Percentiles rank a stretch among this genome's conserved stretches.
These are phyloP conservation scores for Aleadryas rufinucha DNA, from an alignment of 2,113 vertebrate species.

Conservation along the genomic window DNA sequence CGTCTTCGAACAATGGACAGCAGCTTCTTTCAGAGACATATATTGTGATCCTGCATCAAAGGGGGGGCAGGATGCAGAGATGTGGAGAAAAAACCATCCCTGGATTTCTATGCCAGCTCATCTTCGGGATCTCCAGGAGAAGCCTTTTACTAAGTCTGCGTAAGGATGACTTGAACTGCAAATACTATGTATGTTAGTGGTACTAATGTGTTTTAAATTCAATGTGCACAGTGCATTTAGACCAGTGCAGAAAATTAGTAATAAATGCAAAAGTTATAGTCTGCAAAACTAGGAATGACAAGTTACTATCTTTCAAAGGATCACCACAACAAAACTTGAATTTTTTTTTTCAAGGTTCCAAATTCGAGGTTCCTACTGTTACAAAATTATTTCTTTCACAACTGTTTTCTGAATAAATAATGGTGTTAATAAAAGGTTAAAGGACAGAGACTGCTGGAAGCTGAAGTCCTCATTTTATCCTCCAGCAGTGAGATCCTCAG, in stretches of 20 bases:
- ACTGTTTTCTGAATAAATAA: not conserved
- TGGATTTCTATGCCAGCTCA: not conserved
- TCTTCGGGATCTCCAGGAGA: not conserved
- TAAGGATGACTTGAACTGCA: not conserved
- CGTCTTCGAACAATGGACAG: slow-evolving; percentile 39
- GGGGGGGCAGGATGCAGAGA: not conserved
- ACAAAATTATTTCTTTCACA: slow-evolving; percentile 20
- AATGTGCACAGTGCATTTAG: not conserved
- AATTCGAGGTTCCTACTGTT: slow-evolving; percentile 4
- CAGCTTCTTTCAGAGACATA: not conserved
- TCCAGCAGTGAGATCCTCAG: not conserved
- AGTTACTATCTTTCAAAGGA: slow-evolving; percentile 30
- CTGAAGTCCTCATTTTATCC: not conserved
- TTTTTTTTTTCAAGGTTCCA: not conserved
- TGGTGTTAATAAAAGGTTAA: slow-evolving; percentile 27
- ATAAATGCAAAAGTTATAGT: slow-evolving; percentile 58
- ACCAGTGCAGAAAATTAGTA: slow-evolving; percentile 49
- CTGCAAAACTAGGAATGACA: slow-evolving; percentile 49
- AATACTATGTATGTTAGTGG: not conserved
- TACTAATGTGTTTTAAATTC: slow-evolving; percentile 15
- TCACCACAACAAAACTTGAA: not conserved
- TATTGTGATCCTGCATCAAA: not conserved
- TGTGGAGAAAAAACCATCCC: not conserved
- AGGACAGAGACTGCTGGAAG: not conserved
- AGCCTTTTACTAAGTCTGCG: slow-evolving; percentile 10